Conservation (phyloP, 2,797 vertebrate species). For the Emys orbicularis region DNA sequence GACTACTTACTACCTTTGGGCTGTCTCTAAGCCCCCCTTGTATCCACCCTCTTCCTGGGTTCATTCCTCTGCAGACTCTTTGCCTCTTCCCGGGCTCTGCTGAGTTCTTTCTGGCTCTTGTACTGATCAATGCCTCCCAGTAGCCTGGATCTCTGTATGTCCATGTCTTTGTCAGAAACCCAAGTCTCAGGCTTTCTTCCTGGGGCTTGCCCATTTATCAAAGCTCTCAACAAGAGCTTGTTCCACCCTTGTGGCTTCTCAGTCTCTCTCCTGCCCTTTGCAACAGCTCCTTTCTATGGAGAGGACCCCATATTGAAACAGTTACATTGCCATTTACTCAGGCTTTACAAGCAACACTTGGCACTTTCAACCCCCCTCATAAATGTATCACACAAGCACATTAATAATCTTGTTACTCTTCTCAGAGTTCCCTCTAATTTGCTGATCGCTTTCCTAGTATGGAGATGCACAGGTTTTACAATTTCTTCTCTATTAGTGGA, state of each 20-base stretch:
- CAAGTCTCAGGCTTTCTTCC: not conserved
- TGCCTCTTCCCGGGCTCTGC: not conserved
- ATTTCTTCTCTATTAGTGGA: not conserved
- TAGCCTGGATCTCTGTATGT: not conserved
- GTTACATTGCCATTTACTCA: not conserved
- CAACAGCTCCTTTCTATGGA: too few relatives aligned
- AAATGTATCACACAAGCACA: not conserved
- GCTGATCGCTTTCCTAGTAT: not conserved
- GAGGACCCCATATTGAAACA: not conserved
- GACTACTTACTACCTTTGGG: not conserved
- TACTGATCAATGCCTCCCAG: too few relatives aligned
- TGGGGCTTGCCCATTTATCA: not conserved
- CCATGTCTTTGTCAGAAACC: not conserved
- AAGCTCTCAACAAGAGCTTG: not conserved
- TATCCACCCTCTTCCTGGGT: not conserved
- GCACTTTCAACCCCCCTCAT: not conserved
- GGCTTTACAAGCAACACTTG: not conserved
- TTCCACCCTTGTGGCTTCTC: too few relatives aligned
- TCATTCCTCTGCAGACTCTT: not conserved
- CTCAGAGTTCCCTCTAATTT: not conserved
- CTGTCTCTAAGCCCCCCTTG: not conserved
- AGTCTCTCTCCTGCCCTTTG: too few relatives aligned
- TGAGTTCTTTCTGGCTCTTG: not conserved
- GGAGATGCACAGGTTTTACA: not conserved
- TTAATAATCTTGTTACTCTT: not conserved